phyloP scores from a whole-genome alignment of 2,888 invertebrate species.

The Drosophila suboccidentalis region DNA sequence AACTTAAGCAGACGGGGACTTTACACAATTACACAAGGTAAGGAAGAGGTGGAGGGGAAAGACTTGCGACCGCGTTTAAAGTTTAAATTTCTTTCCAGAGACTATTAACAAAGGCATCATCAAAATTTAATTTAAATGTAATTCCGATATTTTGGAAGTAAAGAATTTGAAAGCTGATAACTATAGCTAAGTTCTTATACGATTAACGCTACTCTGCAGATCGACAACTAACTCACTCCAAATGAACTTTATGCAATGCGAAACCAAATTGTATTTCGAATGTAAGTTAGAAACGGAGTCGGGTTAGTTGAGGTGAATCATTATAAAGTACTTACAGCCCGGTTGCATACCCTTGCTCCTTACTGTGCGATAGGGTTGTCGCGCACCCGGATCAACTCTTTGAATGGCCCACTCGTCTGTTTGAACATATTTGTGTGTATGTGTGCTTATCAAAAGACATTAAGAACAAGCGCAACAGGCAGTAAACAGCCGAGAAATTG shows the following conservation, averaged over 20 bases:
- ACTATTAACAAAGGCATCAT: not conserved
- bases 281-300: constrained; percentile 1
- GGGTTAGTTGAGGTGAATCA: constrained; percentile 16
- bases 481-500: constrained; percentile 68
- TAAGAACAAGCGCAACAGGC: constrained; percentile 64
- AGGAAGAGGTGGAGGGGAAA: too few species aligned
- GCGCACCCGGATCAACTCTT: constrained; percentile 89
- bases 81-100: too few species aligned
- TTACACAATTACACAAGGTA: too few species aligned
- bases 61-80: too few species aligned
- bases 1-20: too few species aligned
- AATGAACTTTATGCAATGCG: constrained; percentile 36
- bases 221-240: constrained; percentile 5
- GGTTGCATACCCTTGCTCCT: constrained; percentile 93
- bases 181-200: too few species aligned
- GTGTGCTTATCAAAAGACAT: constrained; percentile 61
- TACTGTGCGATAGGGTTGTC: constrained; percentile 94
- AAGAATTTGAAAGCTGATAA: too few species aligned
- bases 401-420: constrained; percentile 53
- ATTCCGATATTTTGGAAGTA: not conserved
- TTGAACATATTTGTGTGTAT: not conserved
- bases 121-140: not conserved
- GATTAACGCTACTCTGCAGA: too few species aligned
- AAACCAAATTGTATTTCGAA: not conserved
- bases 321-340: constrained; percentile 91